Base-by-base conservation (phyloP, 2,113 vertebrate genomes). In the Corvus hawaiiensis region DNA sequence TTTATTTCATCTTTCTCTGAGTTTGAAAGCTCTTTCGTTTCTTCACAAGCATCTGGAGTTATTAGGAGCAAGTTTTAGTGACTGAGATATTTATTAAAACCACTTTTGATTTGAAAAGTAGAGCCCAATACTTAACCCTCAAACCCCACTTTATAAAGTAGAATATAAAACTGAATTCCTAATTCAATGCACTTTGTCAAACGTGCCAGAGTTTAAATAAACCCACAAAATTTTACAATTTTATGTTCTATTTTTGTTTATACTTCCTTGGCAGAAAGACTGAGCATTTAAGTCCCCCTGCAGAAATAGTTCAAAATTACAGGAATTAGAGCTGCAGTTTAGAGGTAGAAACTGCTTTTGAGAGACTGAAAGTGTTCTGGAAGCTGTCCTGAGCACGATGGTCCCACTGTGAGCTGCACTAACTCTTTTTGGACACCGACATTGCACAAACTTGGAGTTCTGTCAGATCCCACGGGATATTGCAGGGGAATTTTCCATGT, bases 391-490 rank as follows among this genome's bases (percentile, higher is more conserved):
- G 55, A 85, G 22, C 51, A 67, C 43, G 44, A 28, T 26, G 72
- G 51, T 35, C 20, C 23, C 27, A 22, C 43, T 43, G 51, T 32
- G 78, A 78, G 33, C 30, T 37, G 17, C 68, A 11, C 6, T 20
- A 33, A 21, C 27, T 23, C 18, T 37, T 82, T 82, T 10, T 39
- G 54, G 62, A 48, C 23, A n/a, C 41, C 20, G 11, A 1, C 1
- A 23, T 3, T 20, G 32, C 35, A 5, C 13, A 11, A 4, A 28
- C 39, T 41, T 15, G 28, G 7, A 0, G 1, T 39, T 92, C 54
- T 24, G 0, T 39, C 19, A 7, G 11, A 44, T 64, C 43, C 48
- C 32, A 20, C 0, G 2, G 32, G 32, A 37, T 32, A 17, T 8
- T 28, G 15, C 10, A 7, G n/a, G 72, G 43, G 35, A 71, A 46